Conservation (phyloP, 2,888 invertebrate species). For the Agrotis clavis region DNA sequence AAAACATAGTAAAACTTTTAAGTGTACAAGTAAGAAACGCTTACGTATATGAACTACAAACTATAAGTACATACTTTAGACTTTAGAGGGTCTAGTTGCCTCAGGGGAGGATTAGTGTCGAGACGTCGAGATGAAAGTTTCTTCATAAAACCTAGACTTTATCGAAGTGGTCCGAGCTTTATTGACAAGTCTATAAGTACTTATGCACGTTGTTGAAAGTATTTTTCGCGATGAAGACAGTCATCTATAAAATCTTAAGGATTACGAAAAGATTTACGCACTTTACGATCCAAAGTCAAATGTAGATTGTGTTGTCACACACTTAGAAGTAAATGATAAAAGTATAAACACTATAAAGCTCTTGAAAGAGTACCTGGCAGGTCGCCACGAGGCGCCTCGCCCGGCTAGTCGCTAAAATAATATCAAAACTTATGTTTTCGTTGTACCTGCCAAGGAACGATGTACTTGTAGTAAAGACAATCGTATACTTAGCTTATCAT, state of each 20-base stretch:
- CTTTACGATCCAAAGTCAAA: slow-evolving; percentile 10
- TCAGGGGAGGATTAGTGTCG: slow-evolving; percentile 1
- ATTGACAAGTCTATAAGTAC: slow-evolving; percentile 18
- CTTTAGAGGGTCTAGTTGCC: neutral
- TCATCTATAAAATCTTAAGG: neutral
- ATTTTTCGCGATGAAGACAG: neutral
- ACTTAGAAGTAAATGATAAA: slow-evolving; percentile 13
- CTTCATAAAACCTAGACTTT: slow-evolving; percentile 6
- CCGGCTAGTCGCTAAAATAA: slow-evolving; percentile 61
- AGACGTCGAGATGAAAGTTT: slow-evolving; percentile 16
- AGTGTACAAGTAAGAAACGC: neutral
- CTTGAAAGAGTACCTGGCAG: slow-evolving; percentile 63
- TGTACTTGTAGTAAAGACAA: slow-evolving; percentile 13
- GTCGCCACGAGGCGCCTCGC: slow-evolving; percentile 70
- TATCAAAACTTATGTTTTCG: slow-evolving; percentile 67
- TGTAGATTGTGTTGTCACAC: slow-evolving; percentile 24
- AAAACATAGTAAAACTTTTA: too few relatives aligned
- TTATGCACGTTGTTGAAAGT: neutral
- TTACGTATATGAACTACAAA: neutral
- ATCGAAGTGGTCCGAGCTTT: slow-evolving; percentile 1
- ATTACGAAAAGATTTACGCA: neutral
- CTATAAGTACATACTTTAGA: too few relatives aligned
- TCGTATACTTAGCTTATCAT: neutral
- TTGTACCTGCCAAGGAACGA: slow-evolving; percentile 64
- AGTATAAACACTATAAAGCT: slow-evolving; percentile 34